Evolutionary conservation across 64 coral and sea anemone genomes (phyloP), one percentile per base, ranked within the genome.

Genomic region (Acropora yongei): DNA sequence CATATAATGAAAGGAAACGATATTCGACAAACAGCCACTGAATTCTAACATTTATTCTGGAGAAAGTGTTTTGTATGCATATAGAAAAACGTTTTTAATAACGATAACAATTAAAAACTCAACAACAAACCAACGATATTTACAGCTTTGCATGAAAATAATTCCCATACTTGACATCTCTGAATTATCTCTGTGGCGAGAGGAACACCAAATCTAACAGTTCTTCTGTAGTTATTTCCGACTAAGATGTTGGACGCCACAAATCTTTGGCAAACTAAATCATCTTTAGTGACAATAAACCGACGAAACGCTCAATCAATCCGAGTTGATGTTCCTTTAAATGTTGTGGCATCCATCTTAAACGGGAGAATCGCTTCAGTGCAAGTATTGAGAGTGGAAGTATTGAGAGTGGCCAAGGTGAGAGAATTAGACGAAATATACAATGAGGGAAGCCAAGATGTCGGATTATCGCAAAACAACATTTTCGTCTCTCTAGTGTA

Each of bases 1-100:
- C 2, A 13, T 13, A 13, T 63, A 63, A 63, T 13, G 11, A 63
- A 11, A 13, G 6, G 60, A 76, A 44, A 76, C 2, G 20, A 40
- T 41, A 57, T 57, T 8, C 39, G 30, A 6, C 17, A 80, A 80
- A 80, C 55, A 57, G 18, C 13, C 5, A 80, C 30, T 30, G 30
- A 30, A 30, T 30, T 30, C 30, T 6, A 8, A 71, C 39, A 82
- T 39, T 41, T 8, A 44, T 44, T 14, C 42, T 41, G 20, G 11
- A 16, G 30, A 42, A 9, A 41, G 10, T 71, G 44, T 45, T 30
- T 44, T n/a, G 82, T 71, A 42, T 63, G 75, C 49, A 71, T 55
- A 9, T 71, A 71, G 19, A 12, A 82, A 82, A 42, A 82, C 39
- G 79, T 44, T 63, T 85, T 85, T 48, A 85, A 68, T 47, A 85